Percentiles rank a stretch among this genome's conserved stretches.
Conservation (phyloP, 1,140 invertebrate species). For the Mylabris phalerata region DNA sequence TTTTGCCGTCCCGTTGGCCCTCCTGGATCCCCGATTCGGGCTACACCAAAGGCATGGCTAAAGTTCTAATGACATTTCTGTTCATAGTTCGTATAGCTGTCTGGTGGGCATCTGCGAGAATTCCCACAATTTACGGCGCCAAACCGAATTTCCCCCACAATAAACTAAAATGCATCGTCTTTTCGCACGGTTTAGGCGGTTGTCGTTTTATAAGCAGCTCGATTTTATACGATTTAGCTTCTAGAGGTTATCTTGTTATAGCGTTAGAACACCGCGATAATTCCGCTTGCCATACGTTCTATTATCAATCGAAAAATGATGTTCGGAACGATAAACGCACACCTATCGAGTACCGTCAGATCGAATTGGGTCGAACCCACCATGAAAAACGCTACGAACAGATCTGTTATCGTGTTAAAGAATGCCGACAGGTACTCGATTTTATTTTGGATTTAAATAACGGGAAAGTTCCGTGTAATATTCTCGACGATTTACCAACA, state of each 20-base stretch:
- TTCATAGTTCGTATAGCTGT: conserved; percentile 45
- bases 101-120: conserved; percentile 39
- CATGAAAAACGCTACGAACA: conserved; percentile 40
- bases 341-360: conserved; percentile 32
- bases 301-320: conserved; percentile 40
- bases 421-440: conserved; percentile 50
- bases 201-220: conserved; percentile 55
- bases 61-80: conserved; percentile 45
- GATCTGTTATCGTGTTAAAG: conserved; percentile 46
- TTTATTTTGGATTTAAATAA: conserved; percentile 49
- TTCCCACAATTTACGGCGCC: conserved; percentile 52
- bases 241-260: conserved; percentile 59
- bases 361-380: conserved; percentile 38
- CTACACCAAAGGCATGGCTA: conserved; percentile 50
- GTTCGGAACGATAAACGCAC: conserved; percentile 35
- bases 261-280: conserved; percentile 58
- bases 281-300: conserved; percentile 51
- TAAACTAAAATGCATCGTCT: conserved; percentile 54
- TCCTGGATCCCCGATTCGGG: conserved; percentile 52
- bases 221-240: conserved; percentile 55
- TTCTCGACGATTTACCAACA: conserved; percentile 41
- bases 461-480: conserved; percentile 49
- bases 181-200: conserved; percentile 62
- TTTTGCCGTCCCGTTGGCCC: conserved; percentile 40
- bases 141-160: conserved; percentile 26